These are phyloP conservation scores for Euphysa ruthae DNA, from an alignment of 30 jellyfish, hydroid and myxozoan species.

Conservation along the genomic window DNA sequence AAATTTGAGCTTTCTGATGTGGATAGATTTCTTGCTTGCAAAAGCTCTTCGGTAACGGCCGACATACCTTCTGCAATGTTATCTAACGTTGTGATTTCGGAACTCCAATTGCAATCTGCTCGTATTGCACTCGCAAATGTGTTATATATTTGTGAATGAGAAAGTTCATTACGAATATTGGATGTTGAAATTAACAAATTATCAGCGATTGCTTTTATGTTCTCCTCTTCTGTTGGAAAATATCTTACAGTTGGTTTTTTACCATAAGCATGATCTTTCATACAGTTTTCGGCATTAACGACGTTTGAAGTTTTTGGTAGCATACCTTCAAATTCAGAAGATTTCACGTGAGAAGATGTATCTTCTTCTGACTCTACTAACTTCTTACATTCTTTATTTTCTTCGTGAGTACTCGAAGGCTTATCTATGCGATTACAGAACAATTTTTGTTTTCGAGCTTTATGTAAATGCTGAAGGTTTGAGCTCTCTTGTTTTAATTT, in stretches of 20 bases:
- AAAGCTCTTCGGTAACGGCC: constrained; percentile 69
- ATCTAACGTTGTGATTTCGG: constrained; percentile 37
- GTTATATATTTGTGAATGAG: not conserved
- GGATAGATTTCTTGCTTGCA: constrained; percentile 71
- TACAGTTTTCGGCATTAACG: constrained; percentile 22
- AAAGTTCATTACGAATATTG: not conserved
- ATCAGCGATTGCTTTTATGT: constrained; percentile 21
- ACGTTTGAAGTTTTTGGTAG: not conserved
- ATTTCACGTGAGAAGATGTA: no score
- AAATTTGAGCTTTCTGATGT: constrained; percentile 54
- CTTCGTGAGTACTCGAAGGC: no score
- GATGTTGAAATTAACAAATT: not conserved
- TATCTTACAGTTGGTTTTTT: constrained; percentile 16
- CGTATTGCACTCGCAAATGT: constrained; percentile 71
- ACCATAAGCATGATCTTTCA: constrained; percentile 41
- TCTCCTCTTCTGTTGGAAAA: constrained; percentile 27
- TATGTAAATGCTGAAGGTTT: not conserved
- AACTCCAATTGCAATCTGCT: constrained; percentile 80
- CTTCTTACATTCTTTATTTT: not conserved
- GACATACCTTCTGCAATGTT: constrained; percentile 77
- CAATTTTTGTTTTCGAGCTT: not conserved
- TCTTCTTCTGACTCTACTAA: no score
- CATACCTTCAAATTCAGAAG: no score
- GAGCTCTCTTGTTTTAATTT: constrained; percentile 14
- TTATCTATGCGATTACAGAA: not conserved